phyloP scores from a whole-genome alignment of 2,888 invertebrate genomes.

The Spicauda simplicius region DNA sequence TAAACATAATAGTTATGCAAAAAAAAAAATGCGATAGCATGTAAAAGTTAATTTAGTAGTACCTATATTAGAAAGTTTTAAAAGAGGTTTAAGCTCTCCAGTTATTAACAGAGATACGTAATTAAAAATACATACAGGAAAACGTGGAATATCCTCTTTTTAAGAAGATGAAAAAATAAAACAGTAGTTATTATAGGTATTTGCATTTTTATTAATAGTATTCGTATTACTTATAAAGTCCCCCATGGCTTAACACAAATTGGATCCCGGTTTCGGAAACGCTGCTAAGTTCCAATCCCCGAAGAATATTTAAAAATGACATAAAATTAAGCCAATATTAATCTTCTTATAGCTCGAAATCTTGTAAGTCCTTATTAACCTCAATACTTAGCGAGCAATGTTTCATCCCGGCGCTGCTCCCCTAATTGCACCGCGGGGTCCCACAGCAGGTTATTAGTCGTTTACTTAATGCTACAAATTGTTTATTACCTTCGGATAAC shows the following conservation, averaged over 20 bases:
- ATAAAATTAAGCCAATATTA: neutral
- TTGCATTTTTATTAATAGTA: no score
- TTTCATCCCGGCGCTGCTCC: constrained; percentile 2
- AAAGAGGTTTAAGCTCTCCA: no score
- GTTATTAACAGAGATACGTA: no score
- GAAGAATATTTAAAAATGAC: neutral
- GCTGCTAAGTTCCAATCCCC: neutral
- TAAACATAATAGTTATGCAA: no score
- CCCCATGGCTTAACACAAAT: neutral
- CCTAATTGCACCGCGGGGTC: constrained; percentile 25
- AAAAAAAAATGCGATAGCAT: no score
- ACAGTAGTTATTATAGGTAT: no score
- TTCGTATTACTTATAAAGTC: no score
- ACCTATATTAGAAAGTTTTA: no score
- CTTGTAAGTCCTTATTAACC: neutral
- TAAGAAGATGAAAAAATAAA: no score
- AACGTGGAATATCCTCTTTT: neutral
- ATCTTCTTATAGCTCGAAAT: constrained; percentile 3
- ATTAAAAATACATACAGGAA: neutral
- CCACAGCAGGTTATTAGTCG: constrained; percentile 23
- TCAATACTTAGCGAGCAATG: no score
- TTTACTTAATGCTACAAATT: constrained; percentile 27
- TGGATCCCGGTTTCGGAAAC: no score
- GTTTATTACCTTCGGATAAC: constrained; percentile 29
- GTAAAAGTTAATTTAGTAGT: no score